phyloP scores from a whole-genome alignment of 1,140 invertebrate species.

The Heliconius hermathena region DNA sequence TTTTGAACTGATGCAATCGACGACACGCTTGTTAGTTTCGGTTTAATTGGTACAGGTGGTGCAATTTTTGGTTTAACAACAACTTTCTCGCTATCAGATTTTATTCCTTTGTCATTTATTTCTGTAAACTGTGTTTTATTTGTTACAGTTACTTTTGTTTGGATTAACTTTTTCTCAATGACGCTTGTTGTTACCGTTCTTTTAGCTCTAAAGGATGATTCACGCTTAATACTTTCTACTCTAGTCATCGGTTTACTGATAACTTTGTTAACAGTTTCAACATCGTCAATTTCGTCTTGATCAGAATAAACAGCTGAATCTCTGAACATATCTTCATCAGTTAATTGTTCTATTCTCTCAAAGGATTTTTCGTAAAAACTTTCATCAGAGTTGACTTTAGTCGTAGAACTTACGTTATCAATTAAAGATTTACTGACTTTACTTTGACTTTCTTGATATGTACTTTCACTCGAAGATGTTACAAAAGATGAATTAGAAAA shows the following conservation, averaged over 20 bases:
- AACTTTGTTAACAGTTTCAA: constrained; percentile 44
- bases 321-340: constrained; percentile 87
- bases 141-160: constrained; percentile 46
- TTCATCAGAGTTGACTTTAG: constrained; percentile 77
- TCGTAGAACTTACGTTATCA: constrained; percentile 43
- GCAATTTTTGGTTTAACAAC: constrained; percentile 64
- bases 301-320: constrained; percentile 94
- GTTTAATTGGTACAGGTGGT: constrained; percentile 76
- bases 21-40: constrained; percentile 63
- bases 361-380: constrained; percentile 90
- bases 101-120: constrained; percentile 37
- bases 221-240: constrained; percentile 62
- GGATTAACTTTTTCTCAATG: constrained; percentile 51
- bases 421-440: constrained; percentile 44
- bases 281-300: constrained; percentile 71
- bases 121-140: constrained; percentile 47
- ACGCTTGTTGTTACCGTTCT: constrained; percentile 50
- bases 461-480: constrained; percentile 84
- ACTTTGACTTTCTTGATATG: constrained; percentile 61
- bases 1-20: constrained; percentile 44
- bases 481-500: constrained; percentile 83
- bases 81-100: constrained; percentile 33
- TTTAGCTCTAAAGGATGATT: constrained; percentile 56
- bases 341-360: constrained; percentile 86
- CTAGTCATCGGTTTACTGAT: constrained; percentile 57